phyloP scores from a whole-genome alignment of 2,797 vertebrate species.

The Sebastes cheni region DNA sequence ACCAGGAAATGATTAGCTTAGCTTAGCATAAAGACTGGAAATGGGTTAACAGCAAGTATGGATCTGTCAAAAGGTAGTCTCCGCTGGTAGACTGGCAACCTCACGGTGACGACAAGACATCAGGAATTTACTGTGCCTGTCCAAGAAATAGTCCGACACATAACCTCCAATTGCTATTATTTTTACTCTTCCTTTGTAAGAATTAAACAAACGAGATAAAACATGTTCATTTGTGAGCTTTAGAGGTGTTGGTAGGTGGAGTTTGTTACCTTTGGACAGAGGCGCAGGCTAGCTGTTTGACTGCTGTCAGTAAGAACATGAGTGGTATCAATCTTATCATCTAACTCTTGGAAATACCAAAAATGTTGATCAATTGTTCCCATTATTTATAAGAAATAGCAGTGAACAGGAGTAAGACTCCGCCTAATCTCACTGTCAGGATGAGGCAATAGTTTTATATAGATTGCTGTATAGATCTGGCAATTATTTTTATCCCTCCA shows the following conservation, averaged over 20 bases:
- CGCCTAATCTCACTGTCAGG: background rate
- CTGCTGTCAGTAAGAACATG: background rate
- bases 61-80: background rate
- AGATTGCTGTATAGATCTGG: background rate
- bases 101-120: background rate
- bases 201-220: background rate
- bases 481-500: conserved; percentile 50
- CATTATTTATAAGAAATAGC: background rate
- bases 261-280: background rate
- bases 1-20: background rate
- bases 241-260: background rate
- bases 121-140: background rate
- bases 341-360: background rate
- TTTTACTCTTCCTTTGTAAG: background rate
- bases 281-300: background rate
- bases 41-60: background rate
- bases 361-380: background rate
- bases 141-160: background rate
- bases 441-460: background rate
- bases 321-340: background rate
- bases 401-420: background rate
- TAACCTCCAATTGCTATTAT: background rate
- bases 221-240: background rate
- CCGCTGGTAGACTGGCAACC: background rate
- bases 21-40: background rate